These are phyloP conservation scores for Halcyon badia DNA, from an alignment of 2,797 vertebrate genomes.

Conservation along the genomic window DNA sequence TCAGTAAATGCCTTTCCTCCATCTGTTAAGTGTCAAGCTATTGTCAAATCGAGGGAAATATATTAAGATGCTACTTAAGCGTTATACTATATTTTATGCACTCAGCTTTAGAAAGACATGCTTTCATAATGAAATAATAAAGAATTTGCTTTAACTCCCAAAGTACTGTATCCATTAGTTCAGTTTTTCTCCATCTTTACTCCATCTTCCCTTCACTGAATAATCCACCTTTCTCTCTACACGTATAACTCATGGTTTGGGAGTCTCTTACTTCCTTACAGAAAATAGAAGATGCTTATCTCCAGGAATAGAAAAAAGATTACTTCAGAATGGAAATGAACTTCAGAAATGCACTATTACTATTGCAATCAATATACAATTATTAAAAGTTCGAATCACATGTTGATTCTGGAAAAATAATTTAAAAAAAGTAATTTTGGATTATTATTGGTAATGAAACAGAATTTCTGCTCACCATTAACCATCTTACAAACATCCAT, in stretches of 20 bases:
- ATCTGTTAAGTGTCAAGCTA: conserved; percentile 28
- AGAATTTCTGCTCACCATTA: neutral
- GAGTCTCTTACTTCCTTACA: neutral
- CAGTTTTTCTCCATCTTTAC: neutral
- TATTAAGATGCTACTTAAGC: neutral
- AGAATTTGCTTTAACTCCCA: neutral
- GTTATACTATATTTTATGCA: neutral
- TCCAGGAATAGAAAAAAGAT: neutral
- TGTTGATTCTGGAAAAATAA: neutral
- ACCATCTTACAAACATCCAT: neutral
- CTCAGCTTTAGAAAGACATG: neutral
- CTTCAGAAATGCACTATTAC: neutral
- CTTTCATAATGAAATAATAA: neutral
- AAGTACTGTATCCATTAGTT: neutral
- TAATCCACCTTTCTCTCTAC: neutral
- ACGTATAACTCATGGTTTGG: fast-evolving
- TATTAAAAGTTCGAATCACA: neutral
- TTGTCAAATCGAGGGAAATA: neutral
- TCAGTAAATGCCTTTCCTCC: neutral
- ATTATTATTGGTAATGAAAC: neutral
- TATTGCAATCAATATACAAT: neutral
- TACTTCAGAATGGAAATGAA: neutral
- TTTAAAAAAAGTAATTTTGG: neutral
- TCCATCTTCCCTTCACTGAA: neutral
- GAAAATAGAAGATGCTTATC: neutral